Percentiles rank a stretch among this genome's conserved stretches.
Conservation (phyloP, 2,113 vertebrate species). For the Dasypus novemcinctus region DNA sequence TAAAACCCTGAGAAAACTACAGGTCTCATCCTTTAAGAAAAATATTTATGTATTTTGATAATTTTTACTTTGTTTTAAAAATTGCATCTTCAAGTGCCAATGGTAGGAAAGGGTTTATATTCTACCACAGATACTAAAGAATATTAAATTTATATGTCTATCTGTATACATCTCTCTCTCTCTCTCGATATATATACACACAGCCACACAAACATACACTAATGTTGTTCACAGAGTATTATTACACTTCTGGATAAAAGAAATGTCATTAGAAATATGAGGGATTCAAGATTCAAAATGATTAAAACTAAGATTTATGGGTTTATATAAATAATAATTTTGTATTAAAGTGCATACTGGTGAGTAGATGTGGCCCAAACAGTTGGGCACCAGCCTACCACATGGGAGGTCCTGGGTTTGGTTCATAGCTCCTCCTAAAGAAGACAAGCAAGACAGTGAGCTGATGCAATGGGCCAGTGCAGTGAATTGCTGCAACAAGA, state of each 20-base stretch:
- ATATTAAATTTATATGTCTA: not conserved
- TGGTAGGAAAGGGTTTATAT: not conserved
- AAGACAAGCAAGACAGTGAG: no score
- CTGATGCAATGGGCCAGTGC: no score
- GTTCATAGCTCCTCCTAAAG: no score
- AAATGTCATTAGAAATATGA: not conserved
- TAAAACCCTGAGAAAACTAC: not conserved
- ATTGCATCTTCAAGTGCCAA: not conserved
- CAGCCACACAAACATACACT: not conserved
- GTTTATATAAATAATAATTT: not conserved
- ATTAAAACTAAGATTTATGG: not conserved
- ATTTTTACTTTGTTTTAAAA: not conserved
- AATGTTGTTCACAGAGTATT: not conserved
- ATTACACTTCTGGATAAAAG: not conserved
- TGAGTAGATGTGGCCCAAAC: no score
- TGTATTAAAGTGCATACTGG: not conserved
- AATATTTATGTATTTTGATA: not conserved
- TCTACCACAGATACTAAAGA: not conserved
- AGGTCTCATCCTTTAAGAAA: not conserved
- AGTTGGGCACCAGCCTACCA: no score
- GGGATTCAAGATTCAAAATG: not conserved
- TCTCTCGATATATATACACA: rapidly evolving
- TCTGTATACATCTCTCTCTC: not conserved
- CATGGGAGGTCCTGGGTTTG: no score
- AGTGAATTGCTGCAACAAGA: no score